Evolutionary conservation across 2,797 vertebrate species (phyloP), one percentile per base, ranked within the genome.

Genomic region (Gymnopithys bicolor): DNA sequence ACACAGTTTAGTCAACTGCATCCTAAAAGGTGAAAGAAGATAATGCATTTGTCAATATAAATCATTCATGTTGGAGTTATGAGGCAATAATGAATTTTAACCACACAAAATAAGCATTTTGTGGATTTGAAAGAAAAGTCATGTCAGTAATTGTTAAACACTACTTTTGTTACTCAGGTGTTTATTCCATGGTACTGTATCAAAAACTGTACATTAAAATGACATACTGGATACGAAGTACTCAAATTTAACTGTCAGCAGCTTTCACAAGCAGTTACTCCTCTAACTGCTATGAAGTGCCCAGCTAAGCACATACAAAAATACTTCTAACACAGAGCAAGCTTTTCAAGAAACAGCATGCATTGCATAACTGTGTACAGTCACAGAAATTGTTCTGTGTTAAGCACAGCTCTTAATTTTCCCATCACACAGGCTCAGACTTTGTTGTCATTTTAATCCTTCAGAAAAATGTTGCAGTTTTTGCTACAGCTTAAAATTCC

Each of bases 401-500:
- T 45, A 84, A 90, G 51, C 46, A 84, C 39, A 79, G n/a, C 15
- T 85, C 81, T 58, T 45, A 25, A 27, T 67, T 63, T 91, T 48
- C 63, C 60, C n/a, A 37, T 27, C 39, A 69, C 28, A 48, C 30
- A 66, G 55, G 30, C 59, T 35, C 23, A 68, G 41, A 37, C n/a
- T 68, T 37, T 8, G 32, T 52, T 64, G 39, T 59, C 86, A 67
- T 10, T 51, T 76, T 51, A 93, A 92, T 76, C 59, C 51, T 73
- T 87, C 35, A 66, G 73, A 87, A 94, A 89, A 92, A 73, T 14
- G 37, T 19, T 87, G 33, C 58, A 13, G 21, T 39, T 94, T 89
- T 87, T 91, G 55, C 59, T 39, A 43, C 13, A 71, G 70, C 81
- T 92, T 93, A 87, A 87, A 82, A 94, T 94, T 94, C 75, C 46